These are phyloP conservation scores for Dromiciops gliroides DNA, from an alignment of 2,113 vertebrate genomes.

Conservation along the genomic window DNA sequence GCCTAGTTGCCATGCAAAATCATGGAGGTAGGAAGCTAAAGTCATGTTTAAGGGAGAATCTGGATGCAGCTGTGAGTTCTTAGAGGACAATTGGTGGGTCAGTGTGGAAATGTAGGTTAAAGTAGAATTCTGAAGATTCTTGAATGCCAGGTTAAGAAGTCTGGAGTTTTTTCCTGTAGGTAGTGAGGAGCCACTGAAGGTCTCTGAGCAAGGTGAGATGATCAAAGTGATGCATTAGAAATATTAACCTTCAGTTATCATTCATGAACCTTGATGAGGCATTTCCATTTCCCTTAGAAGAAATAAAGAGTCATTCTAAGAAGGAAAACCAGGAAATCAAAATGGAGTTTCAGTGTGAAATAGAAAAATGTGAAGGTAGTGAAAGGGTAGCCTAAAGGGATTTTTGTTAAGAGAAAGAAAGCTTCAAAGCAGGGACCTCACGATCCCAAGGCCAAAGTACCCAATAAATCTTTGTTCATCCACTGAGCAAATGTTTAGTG, in stretches of 20 bases:
- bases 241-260: conserved; percentile 24
- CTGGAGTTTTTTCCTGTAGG: background rate
- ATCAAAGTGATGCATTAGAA: background rate
- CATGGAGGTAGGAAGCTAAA: background rate
- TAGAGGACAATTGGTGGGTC: background rate
- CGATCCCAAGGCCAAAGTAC: background rate
- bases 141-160: background rate
- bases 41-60: background rate
- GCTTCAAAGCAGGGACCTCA: background rate
- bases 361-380: background rate
- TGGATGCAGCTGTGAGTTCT: background rate
- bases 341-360: background rate
- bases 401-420: background rate
- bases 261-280: conserved; percentile 1
- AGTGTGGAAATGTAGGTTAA: background rate
- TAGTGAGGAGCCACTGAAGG: background rate
- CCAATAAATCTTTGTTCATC: background rate
- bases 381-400: background rate
- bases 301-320: background rate
- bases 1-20: background rate
- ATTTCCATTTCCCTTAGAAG: conserved; percentile 26
- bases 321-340: background rate
- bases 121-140: background rate
- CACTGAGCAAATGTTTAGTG: background rate
- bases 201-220: background rate